phyloP scores from a whole-genome alignment of 2,888 invertebrate species.

The Meiosimyza decipiens region DNA sequence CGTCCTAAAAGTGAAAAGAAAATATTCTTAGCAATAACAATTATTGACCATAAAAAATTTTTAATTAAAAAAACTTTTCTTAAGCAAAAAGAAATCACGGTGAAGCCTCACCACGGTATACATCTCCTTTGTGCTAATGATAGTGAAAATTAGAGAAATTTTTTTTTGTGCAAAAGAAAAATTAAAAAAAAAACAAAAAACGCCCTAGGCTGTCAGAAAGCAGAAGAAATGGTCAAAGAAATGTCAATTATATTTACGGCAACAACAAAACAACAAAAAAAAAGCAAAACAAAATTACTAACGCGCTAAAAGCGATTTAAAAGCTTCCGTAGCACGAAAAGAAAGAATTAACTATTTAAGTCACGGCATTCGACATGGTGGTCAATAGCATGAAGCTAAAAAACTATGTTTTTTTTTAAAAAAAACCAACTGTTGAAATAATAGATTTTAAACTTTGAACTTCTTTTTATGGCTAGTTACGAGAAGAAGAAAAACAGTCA shows the following conservation, averaged over 20 bases:
- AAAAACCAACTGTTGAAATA: not conserved
- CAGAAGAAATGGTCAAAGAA: not conserved
- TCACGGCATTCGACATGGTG: not conserved
- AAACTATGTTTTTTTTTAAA: not conserved
- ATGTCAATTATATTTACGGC: constrained; percentile 1
- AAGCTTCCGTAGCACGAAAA: constrained; percentile 3
- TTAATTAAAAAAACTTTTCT: not conserved
- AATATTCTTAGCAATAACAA: too few relatives aligned
- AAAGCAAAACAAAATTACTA: not conserved
- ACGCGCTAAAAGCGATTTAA: constrained; percentile 6
- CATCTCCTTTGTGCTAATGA: not conserved
- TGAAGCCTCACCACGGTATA: not conserved
- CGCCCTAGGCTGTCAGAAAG: too few relatives aligned
- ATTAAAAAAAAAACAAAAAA: too few relatives aligned
- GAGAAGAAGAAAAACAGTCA: not conserved
- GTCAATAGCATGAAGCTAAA: not conserved
- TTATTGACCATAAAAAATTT: too few relatives aligned
- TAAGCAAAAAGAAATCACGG: not conserved
- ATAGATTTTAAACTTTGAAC: constrained; percentile 8
- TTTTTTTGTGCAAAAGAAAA: too few relatives aligned
- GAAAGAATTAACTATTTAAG: not conserved
- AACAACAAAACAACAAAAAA: not conserved
- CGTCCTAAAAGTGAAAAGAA: too few relatives aligned
- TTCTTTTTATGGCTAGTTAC: not conserved
- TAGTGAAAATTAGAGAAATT: constrained; percentile 8